Conservation (phyloP, 2,113 vertebrate species). For the Corynorhinus townsendii region DNA sequence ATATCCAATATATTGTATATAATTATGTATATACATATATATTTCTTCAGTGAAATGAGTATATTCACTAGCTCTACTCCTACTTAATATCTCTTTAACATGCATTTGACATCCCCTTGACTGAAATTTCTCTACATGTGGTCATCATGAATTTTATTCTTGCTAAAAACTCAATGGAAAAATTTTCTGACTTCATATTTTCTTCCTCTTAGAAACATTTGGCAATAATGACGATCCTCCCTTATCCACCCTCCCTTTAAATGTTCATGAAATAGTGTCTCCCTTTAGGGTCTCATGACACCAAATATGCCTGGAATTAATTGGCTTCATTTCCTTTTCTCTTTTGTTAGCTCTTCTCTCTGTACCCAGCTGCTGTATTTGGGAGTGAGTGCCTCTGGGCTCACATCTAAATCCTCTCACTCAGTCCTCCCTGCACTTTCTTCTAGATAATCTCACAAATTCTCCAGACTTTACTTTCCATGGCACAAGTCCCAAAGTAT, state of each 20-base stretch:
- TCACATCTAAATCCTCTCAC: background rate
- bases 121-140: background rate
- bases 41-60: background rate
- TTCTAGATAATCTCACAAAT: background rate
- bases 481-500: background rate
- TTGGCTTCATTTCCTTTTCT: background rate
- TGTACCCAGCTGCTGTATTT: background rate
- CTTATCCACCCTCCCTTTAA: background rate
- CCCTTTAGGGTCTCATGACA: background rate
- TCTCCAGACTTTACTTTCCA: background rate
- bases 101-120: background rate
- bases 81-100: background rate
- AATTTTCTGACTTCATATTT: background rate
- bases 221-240: background rate
- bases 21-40: background rate
- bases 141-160: background rate
- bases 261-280: background rate
- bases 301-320: background rate
- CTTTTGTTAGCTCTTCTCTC: background rate
- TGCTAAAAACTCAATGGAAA: background rate
- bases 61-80: background rate
- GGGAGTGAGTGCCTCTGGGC: background rate
- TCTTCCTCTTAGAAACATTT: background rate
- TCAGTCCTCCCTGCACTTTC: rapidly evolving
- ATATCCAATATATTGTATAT: background rate